Percentiles rank a stretch among this genome's conserved stretches.
These are phyloP conservation scores for Ferrisia virgata DNA, from an alignment of 2,888 invertebrate genomes.

Conservation along the genomic window DNA sequence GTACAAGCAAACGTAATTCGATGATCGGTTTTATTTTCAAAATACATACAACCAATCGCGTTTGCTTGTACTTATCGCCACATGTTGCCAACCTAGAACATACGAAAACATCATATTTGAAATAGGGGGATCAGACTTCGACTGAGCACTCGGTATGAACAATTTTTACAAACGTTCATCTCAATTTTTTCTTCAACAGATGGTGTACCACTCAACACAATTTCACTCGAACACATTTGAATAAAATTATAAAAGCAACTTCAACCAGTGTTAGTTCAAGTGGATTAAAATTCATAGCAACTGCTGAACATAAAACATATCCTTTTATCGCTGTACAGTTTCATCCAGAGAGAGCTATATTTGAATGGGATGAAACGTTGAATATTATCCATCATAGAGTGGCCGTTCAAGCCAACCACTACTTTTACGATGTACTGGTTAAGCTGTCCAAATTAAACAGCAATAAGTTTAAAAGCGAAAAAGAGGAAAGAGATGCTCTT, in stretches of 20 bases:
- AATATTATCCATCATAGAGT: conserved; percentile 34
- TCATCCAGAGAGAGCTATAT: conserved; percentile 47
- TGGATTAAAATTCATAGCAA: conserved; percentile 47
- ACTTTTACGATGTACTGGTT: conserved; percentile 46
- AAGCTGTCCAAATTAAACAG: conserved; percentile 43
- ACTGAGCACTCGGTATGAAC: too few species aligned
- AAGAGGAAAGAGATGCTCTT: not conserved
- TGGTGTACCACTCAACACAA: conserved; percentile 1
- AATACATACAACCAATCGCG: too few species aligned
- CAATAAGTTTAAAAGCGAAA: conserved; percentile 30
- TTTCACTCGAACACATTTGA: not conserved
- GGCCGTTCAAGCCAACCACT: conserved; percentile 43
- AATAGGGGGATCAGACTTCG: too few species aligned
- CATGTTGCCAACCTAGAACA: too few species aligned
- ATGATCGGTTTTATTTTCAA: too few species aligned
- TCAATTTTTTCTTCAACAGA: too few species aligned
- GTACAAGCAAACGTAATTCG: too few species aligned
- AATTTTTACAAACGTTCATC: too few species aligned
- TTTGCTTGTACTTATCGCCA: too few species aligned
- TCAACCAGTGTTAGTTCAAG: not conserved
- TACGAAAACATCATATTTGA: too few species aligned
- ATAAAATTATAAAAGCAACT: not conserved
- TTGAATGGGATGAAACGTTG: conserved; percentile 34
- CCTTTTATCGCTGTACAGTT: conserved; percentile 48
- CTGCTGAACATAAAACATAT: conserved; percentile 46